Percentiles rank a stretch among this genome's conserved stretches.
Conservation (phyloP, 2,113 vertebrate genomes). For the Hemiscyllium ocellatum region DNA sequence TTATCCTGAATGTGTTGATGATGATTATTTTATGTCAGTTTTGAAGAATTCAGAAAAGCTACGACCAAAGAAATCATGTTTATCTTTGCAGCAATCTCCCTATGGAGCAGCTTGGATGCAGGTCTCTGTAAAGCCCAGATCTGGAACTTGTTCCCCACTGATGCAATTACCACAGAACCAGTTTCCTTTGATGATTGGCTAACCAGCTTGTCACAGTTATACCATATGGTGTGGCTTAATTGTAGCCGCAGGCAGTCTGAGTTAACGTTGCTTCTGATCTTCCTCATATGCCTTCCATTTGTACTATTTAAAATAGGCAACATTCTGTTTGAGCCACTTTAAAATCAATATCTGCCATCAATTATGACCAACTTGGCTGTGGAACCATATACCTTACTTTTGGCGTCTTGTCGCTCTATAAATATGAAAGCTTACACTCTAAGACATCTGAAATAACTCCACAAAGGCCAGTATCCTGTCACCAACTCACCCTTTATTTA, state of each 20-base stretch:
- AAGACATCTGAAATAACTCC: neutral
- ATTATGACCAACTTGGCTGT: neutral
- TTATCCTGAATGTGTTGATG: too few species aligned
- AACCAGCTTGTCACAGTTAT: neutral
- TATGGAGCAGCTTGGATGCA: neutral
- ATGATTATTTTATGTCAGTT: neutral
- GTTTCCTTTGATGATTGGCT: neutral
- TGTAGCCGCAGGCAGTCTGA: neutral
- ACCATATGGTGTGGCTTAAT: neutral
- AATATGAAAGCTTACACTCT: neutral
- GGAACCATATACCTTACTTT: neutral
- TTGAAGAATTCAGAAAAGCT: neutral
- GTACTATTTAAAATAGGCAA: neutral
- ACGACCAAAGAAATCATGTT: neutral
- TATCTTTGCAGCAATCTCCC: neutral
- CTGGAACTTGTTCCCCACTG: neutral
- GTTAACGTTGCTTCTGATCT: neutral
- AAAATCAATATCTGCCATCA: neutral
- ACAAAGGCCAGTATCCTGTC: too few species aligned
- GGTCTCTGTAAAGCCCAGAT: neutral
- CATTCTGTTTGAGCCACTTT: neutral
- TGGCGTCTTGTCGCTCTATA: neutral
- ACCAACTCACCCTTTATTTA: too few species aligned
- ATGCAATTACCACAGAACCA: neutral
- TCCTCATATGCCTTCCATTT: neutral